These are phyloP conservation scores for Nemurella pictetii DNA, from an alignment of 2,888 invertebrate species.

Conservation along the genomic window DNA sequence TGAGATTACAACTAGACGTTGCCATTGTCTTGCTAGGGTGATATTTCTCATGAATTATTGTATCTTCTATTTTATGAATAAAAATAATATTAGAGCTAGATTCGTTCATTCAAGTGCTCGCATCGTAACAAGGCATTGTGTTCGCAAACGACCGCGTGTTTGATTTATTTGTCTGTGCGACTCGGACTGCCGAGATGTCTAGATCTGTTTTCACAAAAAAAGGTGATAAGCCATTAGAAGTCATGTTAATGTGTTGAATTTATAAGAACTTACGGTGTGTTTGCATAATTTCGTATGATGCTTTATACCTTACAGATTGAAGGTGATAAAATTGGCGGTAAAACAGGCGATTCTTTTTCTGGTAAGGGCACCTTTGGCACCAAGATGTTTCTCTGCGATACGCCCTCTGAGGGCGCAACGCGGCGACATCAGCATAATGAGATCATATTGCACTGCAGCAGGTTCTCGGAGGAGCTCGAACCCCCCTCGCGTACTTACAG, in stretches of 20 bases:
- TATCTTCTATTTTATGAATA: background rate
- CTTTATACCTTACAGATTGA: background rate
- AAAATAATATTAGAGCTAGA: background rate
- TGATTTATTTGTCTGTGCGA: background rate
- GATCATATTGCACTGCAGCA: background rate
- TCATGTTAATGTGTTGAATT: background rate
- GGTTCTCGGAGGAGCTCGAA: background rate
- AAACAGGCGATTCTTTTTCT: background rate
- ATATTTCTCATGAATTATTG: background rate
- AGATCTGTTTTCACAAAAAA: background rate
- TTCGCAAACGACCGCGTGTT: background rate
- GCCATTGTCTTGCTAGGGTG: background rate
- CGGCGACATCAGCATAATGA: background rate
- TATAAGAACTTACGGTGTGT: background rate
- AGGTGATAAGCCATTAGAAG: background rate
- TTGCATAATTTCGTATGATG: background rate
- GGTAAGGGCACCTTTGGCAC: background rate
- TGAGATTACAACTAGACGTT: background rate
- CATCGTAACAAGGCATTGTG: background rate
- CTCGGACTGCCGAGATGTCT: background rate
- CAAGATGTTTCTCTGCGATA: background rate
- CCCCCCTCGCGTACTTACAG: conserved; percentile 66
- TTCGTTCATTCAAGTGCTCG: background rate
- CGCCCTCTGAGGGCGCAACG: background rate
- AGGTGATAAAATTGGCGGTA: background rate